Evolutionary conservation across 2,113 vertebrate genomes (phyloP).

Genomic region (Ophthalmotilapia sp.): DNA sequence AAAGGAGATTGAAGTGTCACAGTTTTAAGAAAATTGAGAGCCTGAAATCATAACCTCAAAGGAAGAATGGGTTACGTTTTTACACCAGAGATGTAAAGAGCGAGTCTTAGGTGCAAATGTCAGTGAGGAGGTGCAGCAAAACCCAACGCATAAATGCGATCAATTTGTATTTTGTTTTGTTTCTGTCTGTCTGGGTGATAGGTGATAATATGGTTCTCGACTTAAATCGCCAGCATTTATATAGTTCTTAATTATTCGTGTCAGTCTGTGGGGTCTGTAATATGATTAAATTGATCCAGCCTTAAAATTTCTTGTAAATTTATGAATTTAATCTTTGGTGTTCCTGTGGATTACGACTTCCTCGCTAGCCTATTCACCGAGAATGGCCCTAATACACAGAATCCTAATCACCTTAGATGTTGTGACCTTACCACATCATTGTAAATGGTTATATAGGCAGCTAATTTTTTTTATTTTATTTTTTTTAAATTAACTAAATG

Average conservation of each 20-base stretch:
- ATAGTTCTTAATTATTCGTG: neutral
- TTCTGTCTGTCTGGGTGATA: neutral
- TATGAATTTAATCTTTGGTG: neutral
- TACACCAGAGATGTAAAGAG: neutral
- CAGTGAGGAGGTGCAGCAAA: neutral
- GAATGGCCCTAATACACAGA: neutral
- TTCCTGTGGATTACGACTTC: neutral
- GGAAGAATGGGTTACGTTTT: neutral
- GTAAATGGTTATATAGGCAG: conserved; percentile 21
- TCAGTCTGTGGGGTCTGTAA: neutral
- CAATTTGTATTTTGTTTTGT: neutral
- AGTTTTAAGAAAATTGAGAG: neutral
- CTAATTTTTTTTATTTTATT: conserved; percentile 18
- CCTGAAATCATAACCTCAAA: neutral
- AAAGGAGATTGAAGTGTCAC: neutral
- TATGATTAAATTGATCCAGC: neutral
- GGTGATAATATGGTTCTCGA: neutral
- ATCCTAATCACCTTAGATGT: neutral
- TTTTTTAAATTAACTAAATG: neutral
- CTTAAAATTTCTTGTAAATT: neutral
- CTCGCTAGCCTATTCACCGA: neutral
- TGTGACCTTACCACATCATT: neutral
- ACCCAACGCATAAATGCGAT: neutral
- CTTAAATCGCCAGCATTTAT: neutral
- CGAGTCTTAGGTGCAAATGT: neutral